phyloP scores from a whole-genome alignment of 2,797 vertebrate species.

The Sebastes taczanowskii region DNA sequence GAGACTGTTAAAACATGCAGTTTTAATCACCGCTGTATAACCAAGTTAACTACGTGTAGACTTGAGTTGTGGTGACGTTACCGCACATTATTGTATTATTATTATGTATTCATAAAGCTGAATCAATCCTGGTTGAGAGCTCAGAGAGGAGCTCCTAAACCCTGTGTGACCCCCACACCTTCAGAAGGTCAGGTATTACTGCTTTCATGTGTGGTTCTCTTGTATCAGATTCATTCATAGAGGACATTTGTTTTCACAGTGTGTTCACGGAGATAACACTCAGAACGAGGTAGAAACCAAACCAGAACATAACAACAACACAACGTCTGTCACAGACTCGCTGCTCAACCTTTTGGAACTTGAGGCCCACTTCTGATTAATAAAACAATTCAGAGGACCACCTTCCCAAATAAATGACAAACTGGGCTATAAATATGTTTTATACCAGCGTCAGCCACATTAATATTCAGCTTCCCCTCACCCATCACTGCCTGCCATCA shows the following conservation, averaged over 20 bases:
- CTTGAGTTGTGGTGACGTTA: slow-evolving; percentile 1
- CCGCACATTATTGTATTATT: not conserved
- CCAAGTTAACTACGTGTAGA: not conserved
- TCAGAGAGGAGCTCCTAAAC: not conserved
- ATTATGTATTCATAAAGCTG: not conserved
- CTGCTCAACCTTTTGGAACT: too few species aligned
- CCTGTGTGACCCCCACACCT: not conserved
- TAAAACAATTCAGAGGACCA: too few species aligned
- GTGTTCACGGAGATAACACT: not conserved
- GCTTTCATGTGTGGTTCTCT: not conserved
- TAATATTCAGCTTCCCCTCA: too few species aligned
- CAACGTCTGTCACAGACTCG: not conserved
- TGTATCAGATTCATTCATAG: not conserved
- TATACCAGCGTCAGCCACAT: too few species aligned
- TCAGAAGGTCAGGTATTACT: not conserved
- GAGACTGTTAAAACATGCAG: slow-evolving; percentile 3
- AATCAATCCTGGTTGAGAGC: not conserved
- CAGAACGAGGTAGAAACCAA: too few species aligned
- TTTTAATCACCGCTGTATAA: slow-evolving; percentile 26
- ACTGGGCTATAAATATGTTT: too few species aligned
- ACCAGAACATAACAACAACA: not conserved
- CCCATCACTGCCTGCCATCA: too few species aligned
- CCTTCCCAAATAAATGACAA: too few species aligned
- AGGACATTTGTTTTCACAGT: not conserved
- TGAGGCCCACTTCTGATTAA: too few species aligned